Conservation (phyloP, 2,888 invertebrate species). For the Panzeria rudis region DNA sequence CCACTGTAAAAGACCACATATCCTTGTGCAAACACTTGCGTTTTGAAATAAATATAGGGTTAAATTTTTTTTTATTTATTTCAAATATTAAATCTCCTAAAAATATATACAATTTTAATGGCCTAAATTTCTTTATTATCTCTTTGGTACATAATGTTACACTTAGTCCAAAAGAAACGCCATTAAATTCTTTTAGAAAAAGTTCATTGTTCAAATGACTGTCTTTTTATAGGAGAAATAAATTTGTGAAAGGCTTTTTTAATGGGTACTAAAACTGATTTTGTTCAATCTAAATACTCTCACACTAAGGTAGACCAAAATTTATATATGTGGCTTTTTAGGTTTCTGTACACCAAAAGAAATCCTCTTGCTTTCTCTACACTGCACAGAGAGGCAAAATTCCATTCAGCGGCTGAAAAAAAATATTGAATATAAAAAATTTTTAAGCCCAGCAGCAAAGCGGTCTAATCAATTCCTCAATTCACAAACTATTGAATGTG, state of each 20-base stretch:
- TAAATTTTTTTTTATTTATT: not conserved
- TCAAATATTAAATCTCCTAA: not conserved
- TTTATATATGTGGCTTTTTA: too few species aligned
- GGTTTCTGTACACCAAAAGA: too few species aligned
- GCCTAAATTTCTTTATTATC: slow-evolving; percentile 14
- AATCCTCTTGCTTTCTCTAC: too few species aligned
- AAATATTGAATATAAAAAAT: too few species aligned
- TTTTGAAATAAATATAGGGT: slow-evolving; percentile 30
- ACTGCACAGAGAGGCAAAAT: too few species aligned
- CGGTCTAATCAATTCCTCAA: too few species aligned
- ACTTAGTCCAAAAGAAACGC: not conserved
- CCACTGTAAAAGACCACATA: not conserved
- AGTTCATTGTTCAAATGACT: slow-evolving; percentile 1
- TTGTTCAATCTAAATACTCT: too few species aligned
- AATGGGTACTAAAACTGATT: not conserved
- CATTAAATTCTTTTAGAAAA: not conserved
- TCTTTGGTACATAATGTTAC: not conserved
- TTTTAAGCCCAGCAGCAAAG: too few species aligned
- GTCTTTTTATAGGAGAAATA: not conserved
- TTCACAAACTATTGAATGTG: too few species aligned
- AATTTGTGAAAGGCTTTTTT: not conserved
- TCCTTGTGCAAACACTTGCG: not conserved
- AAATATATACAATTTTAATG: slow-evolving; percentile 42
- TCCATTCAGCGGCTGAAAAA: too few species aligned
- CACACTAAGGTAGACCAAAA: too few species aligned